Base-by-base conservation (phyloP, 2,888 invertebrate genomes). In the Sesia apiformis region DNA sequence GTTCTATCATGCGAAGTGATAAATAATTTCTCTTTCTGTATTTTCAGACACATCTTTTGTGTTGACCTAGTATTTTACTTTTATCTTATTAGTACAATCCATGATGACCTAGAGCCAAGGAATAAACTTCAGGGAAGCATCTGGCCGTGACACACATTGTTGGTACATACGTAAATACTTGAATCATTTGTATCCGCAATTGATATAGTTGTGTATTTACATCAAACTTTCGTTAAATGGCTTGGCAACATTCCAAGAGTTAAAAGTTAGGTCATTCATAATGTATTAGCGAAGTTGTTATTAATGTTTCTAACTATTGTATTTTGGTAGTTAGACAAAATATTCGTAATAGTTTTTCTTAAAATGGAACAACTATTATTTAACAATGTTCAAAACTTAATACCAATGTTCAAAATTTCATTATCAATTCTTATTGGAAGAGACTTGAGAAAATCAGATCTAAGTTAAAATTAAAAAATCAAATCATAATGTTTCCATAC, bases 61-160 rank as follows among this genome's bases (percentile, higher is more conserved):
- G 54, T 57, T 66, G 69, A 67, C 64, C 67, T 60, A 70, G 70
- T 63, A 72, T 69, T 73, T 67, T 23, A 23, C 38, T 64, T 65
- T 66, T 74, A 74, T 75, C 69, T 73, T 69, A 74, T 75, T 70
- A 72, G 64, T 68, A 70, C 74, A 72, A 38, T 51, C 56, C 56
- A 56, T 23, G 52, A 60, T 63, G 72, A 62, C 74, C 76, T 76
- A 74, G 70, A 78, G 67, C 72, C 74, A 8, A 70, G 74, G 70
- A 74, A 69, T 80, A 76, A 77, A 78, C 72, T 69, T 69, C 60
- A 62, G 64, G 72, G 75, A 64, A 60, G 69, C 66, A 65, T 58
- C 58, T 66, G 80, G 63, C 84, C 84, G 58, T 84, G 85, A 81
- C 85, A 82, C 60, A 76, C 69, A 76, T 80, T 65, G 41, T 50